Evolutionary conservation across 2,113 vertebrate species (phyloP), one percentile per base, ranked within the genome.

Genomic region (Macrotus californicus): DNA sequence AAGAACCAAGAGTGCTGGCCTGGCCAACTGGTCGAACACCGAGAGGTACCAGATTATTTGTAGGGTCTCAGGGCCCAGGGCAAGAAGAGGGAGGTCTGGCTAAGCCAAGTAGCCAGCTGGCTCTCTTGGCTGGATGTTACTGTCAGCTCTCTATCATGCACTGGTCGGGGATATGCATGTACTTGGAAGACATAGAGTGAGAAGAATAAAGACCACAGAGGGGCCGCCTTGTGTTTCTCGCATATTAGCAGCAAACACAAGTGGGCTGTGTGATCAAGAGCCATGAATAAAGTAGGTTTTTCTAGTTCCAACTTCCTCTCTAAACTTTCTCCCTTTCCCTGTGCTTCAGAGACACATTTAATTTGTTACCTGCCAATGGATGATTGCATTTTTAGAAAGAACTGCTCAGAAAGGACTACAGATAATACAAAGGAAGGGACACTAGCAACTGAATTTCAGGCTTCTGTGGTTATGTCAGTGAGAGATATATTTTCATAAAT

Each of bases 51-150:
- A 93, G 96, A 94, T 97, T 94, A 89, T 87, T 89, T 92, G 92
- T 94, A 69, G 70, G 66, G 87, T 81, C 82, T 91, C 88, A 92
- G 85, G 19, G 72, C 81, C 95, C 76, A 92, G 85, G 48, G 94
- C 70, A 72, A 92, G 93, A 87, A 93, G 52, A 93, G 87, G 31
- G 72, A 89, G 41, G 70, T 67, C 94, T 95, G 94, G 96, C 87
- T 90, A 69, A 81, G 95, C 16, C 26, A 87, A 64, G 76, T 69
- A 89, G 94, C 96, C 97, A 97, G 95, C 96, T 97, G 96, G 96
- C 81, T 96, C 81, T 95, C 70, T 93, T 94, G 95, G 92, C 97
- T 77, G 21, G 15, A 11, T 34, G 15, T 94, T 73, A n/a, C 90
- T 8, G 1, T 87, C 88, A 92, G 59, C 90, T 70, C 36, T 82